Evolutionary conservation across 2,113 vertebrate genomes (phyloP), one percentile per base, ranked within the genome.

Genomic region (Aphyosemion australe): DNA sequence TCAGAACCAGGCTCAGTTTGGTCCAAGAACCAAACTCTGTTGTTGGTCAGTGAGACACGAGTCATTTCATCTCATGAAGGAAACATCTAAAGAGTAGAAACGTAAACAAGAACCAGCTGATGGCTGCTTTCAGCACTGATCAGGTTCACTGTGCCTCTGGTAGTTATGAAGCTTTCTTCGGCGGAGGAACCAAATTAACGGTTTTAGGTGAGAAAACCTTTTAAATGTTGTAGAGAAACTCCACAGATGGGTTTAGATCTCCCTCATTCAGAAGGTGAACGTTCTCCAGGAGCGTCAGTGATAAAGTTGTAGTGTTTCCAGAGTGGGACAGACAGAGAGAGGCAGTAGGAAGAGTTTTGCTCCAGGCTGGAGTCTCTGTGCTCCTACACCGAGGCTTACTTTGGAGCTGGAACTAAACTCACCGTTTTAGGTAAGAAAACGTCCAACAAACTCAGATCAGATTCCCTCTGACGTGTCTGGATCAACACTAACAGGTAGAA

Each of bases 381-480:
- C 21, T 88, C 87, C 0, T 59, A 58, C 65, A 14, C 1, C 0
- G 76, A 79, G 18, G 83, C 77, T 64, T 59, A 72, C 50, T 92
- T 92, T 46, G 89, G 89, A 77, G 52, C 74, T 48, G 90, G 90
- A 59, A 90, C 88, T 13, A 92, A 89, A 87, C 83, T 91, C 73
- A 88, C 83, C 0, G 76, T 90, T 83, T 81, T 91, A 83, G 88
- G 89, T 90, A 86, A 90, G 88, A 83, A 75, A 68, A 53, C 12
- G 32, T 72, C 26, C 41, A 46, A 32, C 15, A 19, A 20, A 11
- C 12, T 1, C 12, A 31, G 12, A 13, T 15, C 2, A 19, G 18
- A n/a, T 15, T 15, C 13, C 13, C 15, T 15, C 42, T 45, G 12
- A 15, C 11, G 47, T 18, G 18, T 3, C 15, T 32, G 12, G 15